Percentiles rank a stretch among this genome's conserved stretches.
Conservation (phyloP, 2,888 invertebrate genomes). For the Drosophila leonis region DNA sequence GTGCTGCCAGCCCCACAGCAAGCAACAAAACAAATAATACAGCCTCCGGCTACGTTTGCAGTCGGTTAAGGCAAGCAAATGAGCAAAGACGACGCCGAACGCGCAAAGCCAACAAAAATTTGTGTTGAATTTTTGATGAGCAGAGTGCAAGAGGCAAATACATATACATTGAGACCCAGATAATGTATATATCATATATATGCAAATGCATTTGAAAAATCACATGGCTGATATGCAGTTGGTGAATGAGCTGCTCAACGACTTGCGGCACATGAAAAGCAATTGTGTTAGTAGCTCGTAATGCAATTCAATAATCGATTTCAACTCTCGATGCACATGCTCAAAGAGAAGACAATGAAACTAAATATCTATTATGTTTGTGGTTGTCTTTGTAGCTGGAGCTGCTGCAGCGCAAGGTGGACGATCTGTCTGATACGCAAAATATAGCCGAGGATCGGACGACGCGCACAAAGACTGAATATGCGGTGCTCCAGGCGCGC, state of each 20-base stretch:
- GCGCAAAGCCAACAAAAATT: constrained; percentile 32
- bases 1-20: constrained; percentile 42
- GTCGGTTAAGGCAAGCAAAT: constrained; percentile 67
- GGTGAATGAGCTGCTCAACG: constrained; percentile 83
- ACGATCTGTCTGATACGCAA: constrained; percentile 94
- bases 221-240: constrained; percentile 84
- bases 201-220: constrained; percentile 84
- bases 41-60: constrained; percentile 50
- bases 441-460: constrained; percentile 95
- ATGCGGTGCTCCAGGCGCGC: constrained; percentile 95
- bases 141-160: constrained; percentile 19
- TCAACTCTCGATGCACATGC: background rate
- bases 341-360: background rate
- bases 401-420: constrained; percentile 96
- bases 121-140: constrained; percentile 48
- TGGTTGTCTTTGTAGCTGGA: constrained; percentile 89
- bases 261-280: constrained; percentile 83
- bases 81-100: constrained; percentile 64
- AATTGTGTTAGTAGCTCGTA: constrained; percentile 83
- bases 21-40: too few species aligned
- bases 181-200: constrained; percentile 58
- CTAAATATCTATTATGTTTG: background rate
- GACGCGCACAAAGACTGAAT: constrained; percentile 95
- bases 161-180: constrained; percentile 38
- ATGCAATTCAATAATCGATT: constrained; percentile 1